Base-by-base conservation (phyloP, 2,888 invertebrate species). In the Sphaerophoria taeniata region DNA sequence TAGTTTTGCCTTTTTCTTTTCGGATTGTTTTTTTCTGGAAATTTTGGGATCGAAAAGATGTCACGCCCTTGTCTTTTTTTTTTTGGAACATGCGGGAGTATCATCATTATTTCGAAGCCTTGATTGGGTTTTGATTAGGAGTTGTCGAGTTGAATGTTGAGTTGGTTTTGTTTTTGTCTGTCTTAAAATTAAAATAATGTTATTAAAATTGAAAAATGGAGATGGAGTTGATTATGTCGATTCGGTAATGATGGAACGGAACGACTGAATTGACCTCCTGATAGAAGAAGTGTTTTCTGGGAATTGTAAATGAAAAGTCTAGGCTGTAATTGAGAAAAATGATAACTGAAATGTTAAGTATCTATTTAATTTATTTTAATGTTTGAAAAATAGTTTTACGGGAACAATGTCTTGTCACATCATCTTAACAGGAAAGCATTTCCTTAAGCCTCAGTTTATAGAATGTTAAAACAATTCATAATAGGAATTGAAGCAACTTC, bases 71-170 rank as follows among this genome's bases (percentile, higher is more conserved):
- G 85, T 75, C 73, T 75, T 39, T 31, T n/a, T 39, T 39, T 24
- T 9, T 36, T 36, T 33, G 51, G 67, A 55, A 33, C 70, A 45
- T 71, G 33, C 1, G 31, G 51, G 16, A 53, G 33, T 0, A 39
- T 36, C 36, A 53, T 53, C 51, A 61, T 61, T 60, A 51, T 72
- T 72, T 72, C 69, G 34, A 55, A 45, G 60, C n/a, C 82, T 69
- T 83, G 82, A 83, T 83, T 78, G 82, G 78, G 78, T 83, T 83
- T 83, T 83, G 82, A 83, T 83, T 83, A 65, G 67, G 34, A 67
- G 69, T 61, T 78, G 69, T 83, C 69, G 58, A 76, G 71, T 72
- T 73, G 43, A 51, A 49, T 60, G 67, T 55, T 69, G 43, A 61
- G 36, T 72, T 56, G 45, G 12, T 56, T 39, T 60, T 77, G 36